phyloP scores from a whole-genome alignment of 2,888 invertebrate genomes.

The Heterodera filipjevi region DNA sequence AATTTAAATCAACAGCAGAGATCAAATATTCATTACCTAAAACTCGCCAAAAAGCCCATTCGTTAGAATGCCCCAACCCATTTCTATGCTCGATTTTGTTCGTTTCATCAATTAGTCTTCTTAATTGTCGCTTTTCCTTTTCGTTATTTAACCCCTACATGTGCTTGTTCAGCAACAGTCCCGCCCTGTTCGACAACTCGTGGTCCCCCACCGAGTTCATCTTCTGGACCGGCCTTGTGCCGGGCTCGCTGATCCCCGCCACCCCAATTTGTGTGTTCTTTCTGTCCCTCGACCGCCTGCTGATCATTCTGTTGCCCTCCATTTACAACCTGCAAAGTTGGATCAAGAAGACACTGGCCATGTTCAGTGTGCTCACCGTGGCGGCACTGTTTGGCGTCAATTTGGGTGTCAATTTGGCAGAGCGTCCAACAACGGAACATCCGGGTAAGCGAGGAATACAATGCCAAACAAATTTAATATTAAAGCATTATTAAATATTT shows the following conservation, averaged over 20 bases:
- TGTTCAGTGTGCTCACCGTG: conserved; percentile 16
- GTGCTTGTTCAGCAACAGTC: too few species aligned
- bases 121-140: too few species aligned
- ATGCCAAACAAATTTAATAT: too few species aligned
- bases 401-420: conserved; percentile 21
- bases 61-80: too few species aligned
- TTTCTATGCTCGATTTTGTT: too few species aligned
- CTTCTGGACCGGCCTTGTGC: conserved; percentile 32
- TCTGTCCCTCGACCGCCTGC: conserved; percentile 31
- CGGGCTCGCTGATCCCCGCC: conserved; percentile 33
- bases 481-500: too few species aligned
- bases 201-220: conserved; percentile 14
- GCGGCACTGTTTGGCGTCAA: conserved; percentile 1
- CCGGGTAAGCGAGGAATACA: too few species aligned
- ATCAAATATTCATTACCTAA: too few species aligned
- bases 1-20: too few species aligned
- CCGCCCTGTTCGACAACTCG: background rate
- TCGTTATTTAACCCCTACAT: too few species aligned
- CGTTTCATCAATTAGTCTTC: too few species aligned
- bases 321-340: background rate
- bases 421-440: conserved; percentile 16
- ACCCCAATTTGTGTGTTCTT: conserved; percentile 32
- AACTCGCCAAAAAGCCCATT: too few species aligned
- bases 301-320: conserved; percentile 28
- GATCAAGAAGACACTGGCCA: conserved; percentile 15